Conservation (phyloP, 2,113 vertebrate genomes). For the Prunella fulvescens region DNA sequence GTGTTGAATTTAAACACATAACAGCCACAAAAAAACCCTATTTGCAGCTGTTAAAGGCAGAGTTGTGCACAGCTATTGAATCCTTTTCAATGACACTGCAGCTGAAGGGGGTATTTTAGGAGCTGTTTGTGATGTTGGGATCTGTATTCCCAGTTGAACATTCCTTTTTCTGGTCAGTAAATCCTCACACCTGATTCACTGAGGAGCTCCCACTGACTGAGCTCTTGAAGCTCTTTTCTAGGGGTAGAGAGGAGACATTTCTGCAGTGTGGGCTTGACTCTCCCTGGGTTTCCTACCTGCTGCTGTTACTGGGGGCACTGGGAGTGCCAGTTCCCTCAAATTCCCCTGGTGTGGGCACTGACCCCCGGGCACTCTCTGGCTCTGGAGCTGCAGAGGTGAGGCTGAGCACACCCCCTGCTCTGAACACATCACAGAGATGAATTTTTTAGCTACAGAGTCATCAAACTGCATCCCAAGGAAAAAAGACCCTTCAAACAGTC, state of each 20-base stretch:
- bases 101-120: not conserved
- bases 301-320: not conserved
- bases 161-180: not conserved
- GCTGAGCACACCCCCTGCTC: not conserved
- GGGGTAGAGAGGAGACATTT: not conserved
- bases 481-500: not conserved
- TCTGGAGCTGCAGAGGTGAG: not conserved
- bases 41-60: conserved; percentile 7
- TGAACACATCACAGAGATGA: not conserved
- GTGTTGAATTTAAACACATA: conserved; percentile 8
- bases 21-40: not conserved
- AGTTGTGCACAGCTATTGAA: not conserved
- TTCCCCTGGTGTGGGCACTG: not conserved
- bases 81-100: not conserved
- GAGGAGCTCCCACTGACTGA: not conserved
- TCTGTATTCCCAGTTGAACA: not conserved
- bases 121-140: not conserved
- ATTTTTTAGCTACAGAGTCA: not conserved
- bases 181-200: not conserved
- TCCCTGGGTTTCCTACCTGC: not conserved
- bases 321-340: not conserved
- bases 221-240: not conserved
- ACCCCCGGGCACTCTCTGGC: too few relatives aligned
- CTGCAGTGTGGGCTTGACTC: not conserved
- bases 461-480: not conserved